Evolutionary conservation across 2,888 invertebrate species (phyloP).

Genomic region (Ceriagrion tenellum): DNA sequence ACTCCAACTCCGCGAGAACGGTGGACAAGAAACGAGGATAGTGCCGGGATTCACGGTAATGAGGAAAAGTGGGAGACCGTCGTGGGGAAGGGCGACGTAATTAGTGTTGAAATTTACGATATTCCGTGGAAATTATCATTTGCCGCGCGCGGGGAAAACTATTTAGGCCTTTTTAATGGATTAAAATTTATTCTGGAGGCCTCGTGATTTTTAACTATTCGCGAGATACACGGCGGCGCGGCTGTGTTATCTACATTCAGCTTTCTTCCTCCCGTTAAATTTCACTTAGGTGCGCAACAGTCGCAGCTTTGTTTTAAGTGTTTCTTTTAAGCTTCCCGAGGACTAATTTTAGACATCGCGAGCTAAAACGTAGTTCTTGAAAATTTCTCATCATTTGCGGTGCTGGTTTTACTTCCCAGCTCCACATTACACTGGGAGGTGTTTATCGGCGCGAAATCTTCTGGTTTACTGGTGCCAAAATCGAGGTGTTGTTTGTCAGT

Average conservation of each 20-base stretch:
- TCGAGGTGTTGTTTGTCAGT: no score
- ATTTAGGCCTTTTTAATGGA: neutral
- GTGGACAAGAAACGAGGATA: neutral
- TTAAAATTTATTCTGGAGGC: neutral
- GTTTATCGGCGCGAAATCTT: no score
- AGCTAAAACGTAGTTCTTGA: neutral
- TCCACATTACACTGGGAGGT: no score
- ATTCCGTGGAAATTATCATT: neutral
- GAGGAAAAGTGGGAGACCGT: neutral
- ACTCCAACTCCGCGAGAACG: neutral
- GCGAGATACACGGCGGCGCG: neutral
- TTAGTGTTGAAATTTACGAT: neutral
- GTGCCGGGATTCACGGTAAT: neutral
- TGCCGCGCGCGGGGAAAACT: neutral
- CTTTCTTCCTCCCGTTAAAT: neutral
- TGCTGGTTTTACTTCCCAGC: no score
- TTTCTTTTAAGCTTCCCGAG: neutral
- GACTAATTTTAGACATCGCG: neutral
- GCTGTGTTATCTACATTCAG: neutral
- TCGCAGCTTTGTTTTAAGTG: neutral
- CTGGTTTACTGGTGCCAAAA: no score
- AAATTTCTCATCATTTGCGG: no score
- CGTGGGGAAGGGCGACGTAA: neutral
- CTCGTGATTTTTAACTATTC: neutral
- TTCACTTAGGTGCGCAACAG: neutral